phyloP scores from a whole-genome alignment of 2,797 vertebrate genomes.

The Tiaroga cobitis region DNA sequence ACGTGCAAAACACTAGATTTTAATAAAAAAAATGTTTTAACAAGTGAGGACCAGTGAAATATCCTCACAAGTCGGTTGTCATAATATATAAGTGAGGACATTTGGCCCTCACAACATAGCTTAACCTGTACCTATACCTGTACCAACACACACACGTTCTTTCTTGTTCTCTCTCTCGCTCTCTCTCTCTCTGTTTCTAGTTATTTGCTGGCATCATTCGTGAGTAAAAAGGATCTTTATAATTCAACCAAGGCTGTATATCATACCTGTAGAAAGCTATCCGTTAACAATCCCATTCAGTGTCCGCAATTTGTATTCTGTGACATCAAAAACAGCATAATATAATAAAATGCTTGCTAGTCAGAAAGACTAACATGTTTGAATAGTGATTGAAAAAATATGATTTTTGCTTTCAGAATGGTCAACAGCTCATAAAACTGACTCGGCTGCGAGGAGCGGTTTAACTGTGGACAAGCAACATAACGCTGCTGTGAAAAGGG shows the following conservation, averaged over 20 bases:
- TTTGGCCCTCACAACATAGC: too few species aligned
- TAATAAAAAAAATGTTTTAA: too few species aligned
- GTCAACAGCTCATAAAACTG: constrained; percentile 17
- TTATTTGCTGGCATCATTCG: background rate
- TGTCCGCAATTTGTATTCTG: background rate
- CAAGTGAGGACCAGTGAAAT: too few species aligned
- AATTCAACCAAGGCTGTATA: background rate
- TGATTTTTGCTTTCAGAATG: background rate
- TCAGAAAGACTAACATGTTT: background rate
- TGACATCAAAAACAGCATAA: background rate
- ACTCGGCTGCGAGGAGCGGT: background rate
- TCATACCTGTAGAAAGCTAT: background rate
- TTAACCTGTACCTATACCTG: too few species aligned
- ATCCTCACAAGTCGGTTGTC: too few species aligned
- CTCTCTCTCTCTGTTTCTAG: background rate
- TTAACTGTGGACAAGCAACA: background rate
- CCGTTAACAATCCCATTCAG: background rate
- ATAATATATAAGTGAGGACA: too few species aligned
- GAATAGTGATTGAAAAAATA: background rate
- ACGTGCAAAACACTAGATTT: too few species aligned
- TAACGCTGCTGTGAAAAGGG: background rate
- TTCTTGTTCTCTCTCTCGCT: background rate
- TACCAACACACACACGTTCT: background rate
- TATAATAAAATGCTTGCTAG: background rate
- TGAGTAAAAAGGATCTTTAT: background rate